Evolutionary conservation across 2,888 invertebrate species (phyloP), one percentile per base, ranked within the genome.

Genomic region (Folsomia candida): DNA sequence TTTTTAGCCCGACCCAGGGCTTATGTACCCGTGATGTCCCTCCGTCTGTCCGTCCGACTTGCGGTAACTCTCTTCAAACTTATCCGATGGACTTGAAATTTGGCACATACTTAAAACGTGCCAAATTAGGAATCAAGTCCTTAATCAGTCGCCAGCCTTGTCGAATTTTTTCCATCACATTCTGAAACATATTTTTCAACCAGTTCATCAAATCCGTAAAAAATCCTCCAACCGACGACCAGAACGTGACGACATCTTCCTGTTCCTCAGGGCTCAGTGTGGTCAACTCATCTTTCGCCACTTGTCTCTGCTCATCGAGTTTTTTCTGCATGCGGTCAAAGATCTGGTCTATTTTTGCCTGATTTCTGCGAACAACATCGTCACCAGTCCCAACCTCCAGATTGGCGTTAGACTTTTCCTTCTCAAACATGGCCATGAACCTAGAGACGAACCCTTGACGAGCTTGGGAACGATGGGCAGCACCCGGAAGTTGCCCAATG

Each of bases 231-330:
- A 22, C 57, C 11, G 57, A 6, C 6, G 9, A 14, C 57, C 57
- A 57, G 57, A 57, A 57, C 11, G 57, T 57, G 57, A 57, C 20
- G 6, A 57, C 57, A 57, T 57, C 57, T 22, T 57, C 57, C 22
- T 57, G 57, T 20, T 14, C n/a, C 22, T 9, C 11, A 6, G 57
- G 57, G 6, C n/a, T 9, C 57, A 57, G 20, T 9, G 57, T 57
- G 11, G 11, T 6, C 11, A 57, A n/a, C 6, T 9, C 9, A 9
- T 9, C 20, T 6, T n/a, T 14, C 22, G 22, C 57, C 6, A n/a
- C 20, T 20, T 9, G 11, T 20, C 22, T 20, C 57, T 57, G 57
- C 22, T 57, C 11, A 20, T 20, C 20, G n/a, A 57, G 20, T 20
- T 57, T 57, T 11, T 57, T 20, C 57, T 20, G 11, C 57, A 57